These are phyloP conservation scores for Oreotrochilus melanogaster DNA, from an alignment of 2,113 vertebrate genomes.

Conservation along the genomic window DNA sequence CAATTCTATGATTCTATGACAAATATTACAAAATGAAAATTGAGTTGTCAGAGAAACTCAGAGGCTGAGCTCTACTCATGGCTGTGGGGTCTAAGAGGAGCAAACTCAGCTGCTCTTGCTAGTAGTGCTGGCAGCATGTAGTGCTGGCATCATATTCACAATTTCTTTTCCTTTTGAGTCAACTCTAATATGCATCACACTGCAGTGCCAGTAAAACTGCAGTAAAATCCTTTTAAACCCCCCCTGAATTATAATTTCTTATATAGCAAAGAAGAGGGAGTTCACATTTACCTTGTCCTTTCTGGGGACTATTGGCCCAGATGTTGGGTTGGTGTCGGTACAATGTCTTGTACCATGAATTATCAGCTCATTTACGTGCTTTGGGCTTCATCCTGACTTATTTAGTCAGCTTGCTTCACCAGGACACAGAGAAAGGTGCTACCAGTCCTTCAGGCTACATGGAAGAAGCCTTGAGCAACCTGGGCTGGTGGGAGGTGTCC, in stretches of 20 bases:
- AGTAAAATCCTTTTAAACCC: slow-evolving; percentile 34
- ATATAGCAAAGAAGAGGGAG: neutral
- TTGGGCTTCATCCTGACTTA: neutral
- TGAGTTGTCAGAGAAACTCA: neutral
- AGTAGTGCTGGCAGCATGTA: neutral
- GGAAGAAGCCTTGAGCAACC: no score
- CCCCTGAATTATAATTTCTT: slow-evolving; percentile 31
- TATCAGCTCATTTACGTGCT: neutral
- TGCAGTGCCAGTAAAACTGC: neutral
- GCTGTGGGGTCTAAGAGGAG: neutral
- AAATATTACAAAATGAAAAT: slow-evolving; percentile 3
- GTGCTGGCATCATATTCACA: neutral
- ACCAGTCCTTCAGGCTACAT: neutral
- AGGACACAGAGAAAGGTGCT: neutral
- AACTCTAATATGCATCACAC: accelerated
- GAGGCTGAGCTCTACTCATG: neutral
- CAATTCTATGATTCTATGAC: no score
- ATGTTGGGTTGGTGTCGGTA: neutral
- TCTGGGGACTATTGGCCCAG: neutral
- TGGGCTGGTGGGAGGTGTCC: no score
- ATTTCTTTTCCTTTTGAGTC: neutral
- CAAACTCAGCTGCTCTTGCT: neutral
- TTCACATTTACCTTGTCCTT: neutral
- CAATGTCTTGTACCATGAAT: neutral
- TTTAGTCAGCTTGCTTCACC: neutral